Conservation (phyloP, 2,113 vertebrate genomes). For the Aleadryas rufinucha region DNA sequence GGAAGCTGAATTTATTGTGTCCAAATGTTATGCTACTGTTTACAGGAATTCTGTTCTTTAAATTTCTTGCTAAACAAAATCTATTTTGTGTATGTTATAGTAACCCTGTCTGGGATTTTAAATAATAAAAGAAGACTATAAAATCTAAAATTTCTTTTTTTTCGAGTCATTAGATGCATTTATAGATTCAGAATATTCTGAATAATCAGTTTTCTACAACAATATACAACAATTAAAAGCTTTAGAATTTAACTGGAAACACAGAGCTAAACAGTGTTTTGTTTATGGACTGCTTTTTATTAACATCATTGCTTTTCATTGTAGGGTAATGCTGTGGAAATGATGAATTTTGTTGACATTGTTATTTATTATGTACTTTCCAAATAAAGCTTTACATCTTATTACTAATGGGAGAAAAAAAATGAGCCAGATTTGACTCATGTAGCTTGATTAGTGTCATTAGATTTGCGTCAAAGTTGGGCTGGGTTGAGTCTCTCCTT, state of each 20-base stretch:
- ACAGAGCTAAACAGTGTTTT: constrained; percentile 48
- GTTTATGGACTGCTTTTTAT: constrained; percentile 16
- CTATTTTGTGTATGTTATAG: constrained; percentile 35
- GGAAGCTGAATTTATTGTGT: constrained; percentile 44
- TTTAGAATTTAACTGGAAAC: constrained; percentile 13
- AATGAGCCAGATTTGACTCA: not conserved
- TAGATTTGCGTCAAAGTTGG: not conserved
- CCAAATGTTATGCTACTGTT: constrained; percentile 43
- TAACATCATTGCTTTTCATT: constrained; percentile 35
- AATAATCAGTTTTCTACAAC: constrained; percentile 43
- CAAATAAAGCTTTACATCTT: constrained; percentile 14
- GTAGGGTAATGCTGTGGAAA: constrained; percentile 9
- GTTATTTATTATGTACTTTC: not conserved
- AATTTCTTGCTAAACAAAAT: constrained; percentile 21
- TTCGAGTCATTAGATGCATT: constrained; percentile 58
- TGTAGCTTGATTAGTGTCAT: not conserved
- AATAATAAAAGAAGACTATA: constrained; percentile 61
- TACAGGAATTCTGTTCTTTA: constrained; percentile 52
- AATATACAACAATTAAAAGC: constrained; percentile 34
- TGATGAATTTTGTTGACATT: constrained; percentile 23
- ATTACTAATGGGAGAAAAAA: not conserved
- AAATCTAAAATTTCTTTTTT: constrained; percentile 36
- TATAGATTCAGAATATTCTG: constrained; percentile 55
- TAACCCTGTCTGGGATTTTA: constrained; percentile 31
- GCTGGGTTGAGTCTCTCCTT: not conserved